These are phyloP conservation scores for Cataglyphis rosenhaueri DNA, from an alignment of 2,888 invertebrate genomes.

Conservation along the genomic window DNA sequence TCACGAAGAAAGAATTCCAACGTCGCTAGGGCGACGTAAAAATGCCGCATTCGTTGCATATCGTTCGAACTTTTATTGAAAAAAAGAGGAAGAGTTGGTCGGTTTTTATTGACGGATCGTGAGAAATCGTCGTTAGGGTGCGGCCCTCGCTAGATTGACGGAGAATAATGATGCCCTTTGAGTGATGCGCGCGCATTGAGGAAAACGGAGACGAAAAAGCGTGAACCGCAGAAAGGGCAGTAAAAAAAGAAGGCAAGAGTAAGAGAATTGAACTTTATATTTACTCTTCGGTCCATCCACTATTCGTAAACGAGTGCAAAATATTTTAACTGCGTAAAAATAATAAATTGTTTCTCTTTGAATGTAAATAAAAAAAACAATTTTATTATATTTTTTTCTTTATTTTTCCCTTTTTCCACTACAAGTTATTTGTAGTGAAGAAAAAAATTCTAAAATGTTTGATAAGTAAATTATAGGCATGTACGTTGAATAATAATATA, in stretches of 20 bases:
- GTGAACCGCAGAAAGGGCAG: background rate
- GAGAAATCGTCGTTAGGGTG: constrained; percentile 45
- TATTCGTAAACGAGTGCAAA: background rate
- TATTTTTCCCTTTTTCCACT: background rate
- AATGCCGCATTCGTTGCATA: background rate
- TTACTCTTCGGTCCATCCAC: background rate
- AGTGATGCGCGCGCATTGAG: constrained; percentile 15
- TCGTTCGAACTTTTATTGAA: constrained; percentile 18
- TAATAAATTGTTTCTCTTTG: background rate
- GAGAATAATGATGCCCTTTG: constrained; percentile 34
- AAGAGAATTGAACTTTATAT: constrained; percentile 1
- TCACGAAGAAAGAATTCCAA: constrained; percentile 25
- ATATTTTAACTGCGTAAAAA: background rate
- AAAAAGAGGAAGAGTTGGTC: background rate
- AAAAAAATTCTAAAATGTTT: background rate
- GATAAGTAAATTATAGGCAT: background rate
- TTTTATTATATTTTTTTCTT: background rate
- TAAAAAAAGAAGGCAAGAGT: constrained; percentile 1
- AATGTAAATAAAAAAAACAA: background rate
- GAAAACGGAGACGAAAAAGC: background rate
- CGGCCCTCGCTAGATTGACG: constrained; percentile 21
- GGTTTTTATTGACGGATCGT: constrained; percentile 34
- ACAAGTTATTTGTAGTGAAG: background rate
- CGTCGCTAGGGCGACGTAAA: background rate
- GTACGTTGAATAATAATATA: background rate